phyloP scores from a whole-genome alignment of 2,113 vertebrate species.

The Electrona antarctica region DNA sequence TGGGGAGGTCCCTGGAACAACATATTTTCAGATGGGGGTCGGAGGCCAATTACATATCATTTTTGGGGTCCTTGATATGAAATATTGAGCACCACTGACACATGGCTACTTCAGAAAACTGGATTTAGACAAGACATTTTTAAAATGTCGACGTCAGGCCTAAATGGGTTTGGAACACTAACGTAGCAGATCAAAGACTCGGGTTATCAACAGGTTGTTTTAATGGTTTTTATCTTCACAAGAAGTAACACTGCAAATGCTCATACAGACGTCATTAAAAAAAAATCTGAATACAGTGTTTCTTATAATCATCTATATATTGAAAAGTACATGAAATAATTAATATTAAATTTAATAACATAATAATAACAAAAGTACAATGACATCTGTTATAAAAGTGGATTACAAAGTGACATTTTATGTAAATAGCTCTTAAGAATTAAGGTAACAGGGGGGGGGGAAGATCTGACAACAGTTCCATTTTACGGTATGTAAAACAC shows the following conservation, averaged over 20 bases:
- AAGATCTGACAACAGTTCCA: conserved; percentile 88
- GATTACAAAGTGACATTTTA: conserved; percentile 81
- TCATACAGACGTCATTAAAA: conserved; percentile 84
- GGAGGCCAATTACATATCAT: too few species aligned
- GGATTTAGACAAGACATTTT: too few species aligned
- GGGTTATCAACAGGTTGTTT: conserved; percentile 38
- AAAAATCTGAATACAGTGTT: conserved; percentile 82
- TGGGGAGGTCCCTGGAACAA: too few species aligned
- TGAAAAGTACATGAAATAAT: conserved; percentile 84
- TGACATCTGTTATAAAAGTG: conserved; percentile 85
- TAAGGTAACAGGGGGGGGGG: conserved; percentile 83
- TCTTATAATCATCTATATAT: conserved; percentile 80
- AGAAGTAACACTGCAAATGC: conserved; percentile 82
- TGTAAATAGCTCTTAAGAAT: conserved; percentile 83
- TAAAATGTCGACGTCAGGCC: too few species aligned
- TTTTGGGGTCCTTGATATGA: too few species aligned
- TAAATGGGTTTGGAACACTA: too few species aligned
- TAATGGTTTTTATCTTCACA: conserved; percentile 80
- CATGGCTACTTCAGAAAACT: too few species aligned
- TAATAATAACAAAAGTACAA: conserved; percentile 77
- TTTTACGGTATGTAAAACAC: conserved; percentile 93
- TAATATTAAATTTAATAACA: conserved; percentile 83
- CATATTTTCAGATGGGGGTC: too few species aligned
- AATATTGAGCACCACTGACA: too few species aligned
- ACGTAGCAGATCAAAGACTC: neutral